Percentiles rank a stretch among this genome's conserved stretches.
Evolutionary conservation across 2,113 vertebrate genomes (phyloP).

Genomic region (Podilymbus podiceps): DNA sequence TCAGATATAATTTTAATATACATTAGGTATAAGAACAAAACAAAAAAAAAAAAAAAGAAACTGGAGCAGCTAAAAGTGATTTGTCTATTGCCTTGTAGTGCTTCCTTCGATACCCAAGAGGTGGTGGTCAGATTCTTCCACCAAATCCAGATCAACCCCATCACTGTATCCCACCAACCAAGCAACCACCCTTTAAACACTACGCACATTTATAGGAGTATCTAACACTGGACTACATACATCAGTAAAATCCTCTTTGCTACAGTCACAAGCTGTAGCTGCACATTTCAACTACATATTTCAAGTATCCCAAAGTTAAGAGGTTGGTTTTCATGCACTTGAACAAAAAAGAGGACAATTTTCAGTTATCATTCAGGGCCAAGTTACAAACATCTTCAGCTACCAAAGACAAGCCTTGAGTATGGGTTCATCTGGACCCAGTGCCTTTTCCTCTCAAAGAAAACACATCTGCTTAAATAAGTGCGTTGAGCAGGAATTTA

Average conservation of each 20-base stretch:
- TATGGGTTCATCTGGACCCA: background rate
- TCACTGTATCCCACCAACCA: background rate
- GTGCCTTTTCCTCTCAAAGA: background rate
- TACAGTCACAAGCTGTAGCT: background rate
- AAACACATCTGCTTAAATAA: background rate
- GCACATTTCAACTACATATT: background rate
- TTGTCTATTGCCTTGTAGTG: background rate
- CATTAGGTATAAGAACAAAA: background rate
- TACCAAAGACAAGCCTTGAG: background rate
- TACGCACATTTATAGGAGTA: background rate
- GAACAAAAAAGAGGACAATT: background rate
- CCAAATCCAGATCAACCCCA: background rate
- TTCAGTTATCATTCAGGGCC: background rate
- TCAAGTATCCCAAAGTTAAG: background rate
- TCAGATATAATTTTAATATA: conserved; percentile 38
- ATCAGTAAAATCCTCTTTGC: background rate
- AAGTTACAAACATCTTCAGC: background rate
- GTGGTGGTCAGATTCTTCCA: background rate
- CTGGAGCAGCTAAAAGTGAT: background rate
- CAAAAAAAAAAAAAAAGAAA: conserved; percentile 14
- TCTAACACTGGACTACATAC: background rate
- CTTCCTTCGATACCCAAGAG: background rate
- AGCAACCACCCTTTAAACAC: background rate
- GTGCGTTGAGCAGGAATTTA: background rate
- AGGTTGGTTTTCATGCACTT: background rate